A percentile compares a stretch with the other conserved stretches of the same genome.
phyloP scores from a whole-genome alignment of 2,888 invertebrate genomes.

The Venustoraphidia nigricollis region DNA sequence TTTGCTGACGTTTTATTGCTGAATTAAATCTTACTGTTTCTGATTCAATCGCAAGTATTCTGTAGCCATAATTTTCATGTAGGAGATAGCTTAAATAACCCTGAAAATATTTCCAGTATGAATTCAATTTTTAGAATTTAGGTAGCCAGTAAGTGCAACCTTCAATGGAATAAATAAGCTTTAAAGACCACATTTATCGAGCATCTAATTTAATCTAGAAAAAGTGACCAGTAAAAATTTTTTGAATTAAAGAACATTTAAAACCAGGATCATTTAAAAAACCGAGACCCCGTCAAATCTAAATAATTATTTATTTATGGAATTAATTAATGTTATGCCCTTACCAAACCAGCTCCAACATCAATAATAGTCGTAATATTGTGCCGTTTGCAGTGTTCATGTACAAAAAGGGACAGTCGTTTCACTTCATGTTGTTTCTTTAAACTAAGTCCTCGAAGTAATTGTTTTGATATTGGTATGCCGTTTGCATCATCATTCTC shows the following conservation, averaged over 20 bases:
- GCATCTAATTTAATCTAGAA: not conserved
- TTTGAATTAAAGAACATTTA: too few species aligned
- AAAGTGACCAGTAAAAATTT: too few species aligned
- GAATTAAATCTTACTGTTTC: constrained; percentile 35
- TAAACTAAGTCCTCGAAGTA: constrained; percentile 27
- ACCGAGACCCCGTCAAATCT: too few species aligned
- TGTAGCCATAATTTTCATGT: constrained; percentile 36
- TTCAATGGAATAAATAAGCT: too few species aligned
- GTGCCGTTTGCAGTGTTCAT: constrained; percentile 29
- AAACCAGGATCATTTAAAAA: too few species aligned
- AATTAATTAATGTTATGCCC: constrained; percentile 13
- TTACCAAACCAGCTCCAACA: constrained; percentile 60
- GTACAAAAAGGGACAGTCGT: constrained; percentile 39
- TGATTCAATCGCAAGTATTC: constrained; percentile 53
- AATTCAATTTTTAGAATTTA: too few species aligned
- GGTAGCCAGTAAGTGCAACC: too few species aligned
- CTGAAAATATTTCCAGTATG: constrained; percentile 25
- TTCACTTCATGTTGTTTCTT: constrained; percentile 62
- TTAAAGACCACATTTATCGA: not conserved
- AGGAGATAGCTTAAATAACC: constrained; percentile 60
- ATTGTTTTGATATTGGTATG: constrained; percentile 19
- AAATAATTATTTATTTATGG: too few species aligned
- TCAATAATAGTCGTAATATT: constrained; percentile 44
- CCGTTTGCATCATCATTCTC: constrained; percentile 5
- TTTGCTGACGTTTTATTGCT: constrained; percentile 39